A percentile compares a stretch with the other conserved stretches of the same genome.
These are phyloP conservation scores for Abscondita cerata DNA, from an alignment of 2,888 invertebrate species.

Conservation along the genomic window DNA sequence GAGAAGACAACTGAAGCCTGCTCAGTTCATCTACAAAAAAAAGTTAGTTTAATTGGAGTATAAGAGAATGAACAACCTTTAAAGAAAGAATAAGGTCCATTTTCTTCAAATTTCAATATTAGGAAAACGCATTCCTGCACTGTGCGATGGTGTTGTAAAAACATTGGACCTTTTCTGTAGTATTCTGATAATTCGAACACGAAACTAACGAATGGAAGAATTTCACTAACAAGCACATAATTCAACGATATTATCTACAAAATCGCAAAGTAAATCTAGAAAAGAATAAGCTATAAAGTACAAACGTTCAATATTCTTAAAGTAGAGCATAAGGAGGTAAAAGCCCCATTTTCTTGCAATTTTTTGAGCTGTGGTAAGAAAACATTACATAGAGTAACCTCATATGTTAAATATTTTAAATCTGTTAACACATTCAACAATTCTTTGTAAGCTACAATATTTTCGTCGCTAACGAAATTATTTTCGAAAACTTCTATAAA, in stretches of 20 bases:
- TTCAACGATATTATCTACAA: background rate
- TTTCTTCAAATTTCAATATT: background rate
- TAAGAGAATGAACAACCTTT: background rate
- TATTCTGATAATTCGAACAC: background rate
- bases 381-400: slow-evolving; percentile 4
- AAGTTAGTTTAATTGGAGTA: background rate
- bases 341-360: slow-evolving; percentile 5
- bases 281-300: too few species aligned
- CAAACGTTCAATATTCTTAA: slow-evolving; percentile 23
- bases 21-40: slow-evolving; percentile 7
- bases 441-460: slow-evolving; percentile 43
- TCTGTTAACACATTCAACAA: slow-evolving; percentile 46
- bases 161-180: background rate
- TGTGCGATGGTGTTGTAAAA: background rate
- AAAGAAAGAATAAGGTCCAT: background rate
- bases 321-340: slow-evolving; percentile 3
- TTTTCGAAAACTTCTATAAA: slow-evolving; percentile 41
- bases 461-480: slow-evolving; percentile 39
- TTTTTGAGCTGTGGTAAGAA: slow-evolving; percentile 16
- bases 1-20: slow-evolving; percentile 5
- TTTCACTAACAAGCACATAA: background rate
- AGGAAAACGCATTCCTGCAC: background rate
- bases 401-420: slow-evolving; percentile 36
- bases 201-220: background rate
- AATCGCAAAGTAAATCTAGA: too few species aligned